phyloP scores from a whole-genome alignment of 2,888 invertebrate species.

The Calameuta filiformis region DNA sequence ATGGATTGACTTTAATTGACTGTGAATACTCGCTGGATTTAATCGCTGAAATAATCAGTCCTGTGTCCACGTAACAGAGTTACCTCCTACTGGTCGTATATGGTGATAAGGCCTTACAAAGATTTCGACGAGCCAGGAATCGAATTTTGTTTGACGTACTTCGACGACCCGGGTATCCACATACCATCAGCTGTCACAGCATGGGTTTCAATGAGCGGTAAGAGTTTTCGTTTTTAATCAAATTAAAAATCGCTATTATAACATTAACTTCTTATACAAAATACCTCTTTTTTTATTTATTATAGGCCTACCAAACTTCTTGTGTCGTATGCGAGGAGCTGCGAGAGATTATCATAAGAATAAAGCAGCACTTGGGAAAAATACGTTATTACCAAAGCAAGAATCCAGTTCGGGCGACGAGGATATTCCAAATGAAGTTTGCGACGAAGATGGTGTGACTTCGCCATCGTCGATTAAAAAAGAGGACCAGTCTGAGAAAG shows the following conservation, averaged over 20 bases:
- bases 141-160: conserved; percentile 88
- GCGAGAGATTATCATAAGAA: conserved; percentile 73
- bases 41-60: neutral
- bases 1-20: conserved; percentile 20
- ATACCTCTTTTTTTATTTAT: conserved; percentile 10
- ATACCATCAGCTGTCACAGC: conserved; percentile 78
- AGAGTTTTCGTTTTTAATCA: conserved; percentile 19
- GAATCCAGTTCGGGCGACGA: neutral
- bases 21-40: neutral
- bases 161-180: conserved; percentile 85
- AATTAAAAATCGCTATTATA: neutral
- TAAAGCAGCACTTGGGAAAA: conserved; percentile 42
- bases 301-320: conserved; percentile 81
- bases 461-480: neutral
- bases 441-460: neutral
- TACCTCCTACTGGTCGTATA: conserved; percentile 85
- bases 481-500: neutral
- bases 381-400: neutral
- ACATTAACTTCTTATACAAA: neutral
- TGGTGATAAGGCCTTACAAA: conserved; percentile 81
- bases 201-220: conserved; percentile 75
- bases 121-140: conserved; percentile 75
- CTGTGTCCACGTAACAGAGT: conserved; percentile 64
- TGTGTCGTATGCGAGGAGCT: conserved; percentile 77
- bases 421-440: neutral